Evolutionary conservation across 2,113 vertebrate genomes (phyloP), one percentile per base, ranked within the genome.

Genomic region (Antigone vipio): DNA sequence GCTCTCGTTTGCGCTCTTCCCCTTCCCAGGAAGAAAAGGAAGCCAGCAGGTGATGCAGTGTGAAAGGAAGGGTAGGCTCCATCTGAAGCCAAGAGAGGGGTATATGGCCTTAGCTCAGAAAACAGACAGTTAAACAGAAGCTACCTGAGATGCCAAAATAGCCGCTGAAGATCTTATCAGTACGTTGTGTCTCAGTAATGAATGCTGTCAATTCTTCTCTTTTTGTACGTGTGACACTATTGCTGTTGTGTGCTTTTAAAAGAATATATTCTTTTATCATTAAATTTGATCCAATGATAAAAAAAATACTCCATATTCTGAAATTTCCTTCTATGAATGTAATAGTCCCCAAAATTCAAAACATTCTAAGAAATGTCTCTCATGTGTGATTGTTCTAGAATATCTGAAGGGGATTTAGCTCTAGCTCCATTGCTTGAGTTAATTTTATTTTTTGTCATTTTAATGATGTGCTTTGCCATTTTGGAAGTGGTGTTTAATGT

Each of bases 21-120:
- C 24, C 11, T 64, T 47, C 24, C 40, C 55, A 32, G 40, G 49
- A 72, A 14, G 49, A 68, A 63, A 40, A 47, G 21, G 52, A 47
- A n/a, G 24, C 12, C 0, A 1, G 52, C 30, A 42, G 34, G 17
- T 1, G 0, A 20, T 40, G 29, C 29, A 27, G 19, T 58, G 14
- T 50, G 24, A 64, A 63, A 75, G 35, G 12, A 52, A 75, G 56
- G 34, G 9, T 11, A 84, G 27, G 32, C 10, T 63, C 29, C 29
- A 19, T 20, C 38, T 32, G 9, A 58, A 85, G 56, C 26, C 38
- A 45, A 52, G 29, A 52, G 15, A 50, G 17, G 10, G 14, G 0
- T 45, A 9, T 32, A 17, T 40, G 29, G 20, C 17, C 34, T 69
- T 64, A 71, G 18, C 21, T 79, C 16, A 38, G 47, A 56, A 72